Percentiles rank a stretch among this genome's conserved stretches.
Conservation (phyloP, 2,888 invertebrate genomes). For the Leptura quadrifasciata region DNA sequence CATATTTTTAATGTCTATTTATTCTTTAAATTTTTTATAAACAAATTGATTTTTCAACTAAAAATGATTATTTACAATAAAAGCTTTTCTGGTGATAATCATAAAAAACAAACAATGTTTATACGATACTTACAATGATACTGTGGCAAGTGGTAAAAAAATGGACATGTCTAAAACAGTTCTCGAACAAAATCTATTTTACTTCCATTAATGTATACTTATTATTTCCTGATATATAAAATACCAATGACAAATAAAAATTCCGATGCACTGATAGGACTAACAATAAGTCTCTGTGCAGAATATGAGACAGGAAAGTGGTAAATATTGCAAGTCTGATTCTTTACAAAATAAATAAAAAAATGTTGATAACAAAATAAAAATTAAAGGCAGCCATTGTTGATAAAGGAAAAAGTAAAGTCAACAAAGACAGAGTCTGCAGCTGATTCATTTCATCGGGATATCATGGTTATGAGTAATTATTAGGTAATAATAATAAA, state of each 20-base stretch:
- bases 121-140: no score
- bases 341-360: neutral
- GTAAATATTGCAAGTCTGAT: constrained; percentile 22
- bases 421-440: neutral
- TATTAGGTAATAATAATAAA: neutral
- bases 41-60: no score
- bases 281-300: constrained; percentile 10
- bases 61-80: no score
- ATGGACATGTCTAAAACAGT: no score
- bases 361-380: neutral
- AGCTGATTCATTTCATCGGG: neutral
- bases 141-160: no score
- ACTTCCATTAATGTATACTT: no score
- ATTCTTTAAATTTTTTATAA: no score
- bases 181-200: no score
- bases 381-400: neutral
- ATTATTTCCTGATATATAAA: constrained; percentile 9
- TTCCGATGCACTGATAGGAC: constrained; percentile 27
- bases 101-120: no score
- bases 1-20: no score
- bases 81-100: no score
- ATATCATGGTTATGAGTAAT: neutral
- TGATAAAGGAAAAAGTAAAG: neutral
- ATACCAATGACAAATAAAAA: constrained; percentile 25
- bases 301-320: constrained; percentile 23